phyloP scores from a whole-genome alignment of 2,113 vertebrate species.

The Coryphaenoides rupestris region DNA sequence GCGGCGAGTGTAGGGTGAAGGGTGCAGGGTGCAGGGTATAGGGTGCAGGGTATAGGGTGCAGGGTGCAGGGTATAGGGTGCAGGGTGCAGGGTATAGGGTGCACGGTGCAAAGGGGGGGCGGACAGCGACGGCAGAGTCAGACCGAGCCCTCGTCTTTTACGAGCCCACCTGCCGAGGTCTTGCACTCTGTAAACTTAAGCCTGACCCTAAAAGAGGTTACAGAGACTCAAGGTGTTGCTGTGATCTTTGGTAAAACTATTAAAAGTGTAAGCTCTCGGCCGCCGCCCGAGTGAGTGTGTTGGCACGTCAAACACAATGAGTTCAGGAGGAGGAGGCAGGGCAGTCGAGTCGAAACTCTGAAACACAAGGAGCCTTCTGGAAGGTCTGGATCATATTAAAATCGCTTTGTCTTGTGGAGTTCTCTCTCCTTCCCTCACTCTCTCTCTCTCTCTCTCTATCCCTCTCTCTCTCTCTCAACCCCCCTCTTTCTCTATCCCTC shows the following conservation, averaged over 20 bases:
- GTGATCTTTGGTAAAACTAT: conserved; percentile 40
- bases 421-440: no score
- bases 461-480: no score
- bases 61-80: conserved; percentile 33
- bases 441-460: no score
- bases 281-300: background rate
- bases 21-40: conserved; percentile 34
- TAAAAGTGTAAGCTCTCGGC: background rate
- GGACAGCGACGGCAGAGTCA: conserved; percentile 39
- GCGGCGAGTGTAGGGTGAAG: conserved; percentile 26
- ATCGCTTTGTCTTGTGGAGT: conserved; percentile 39
- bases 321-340: conserved; percentile 27
- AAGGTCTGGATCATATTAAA: conserved; percentile 58
- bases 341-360: conserved; percentile 44
- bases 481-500: no score
- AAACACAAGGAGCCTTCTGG: conserved; percentile 42
- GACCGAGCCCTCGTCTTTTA: conserved; percentile 33
- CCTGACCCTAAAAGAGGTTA: conserved; percentile 53
- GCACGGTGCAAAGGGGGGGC: no score
- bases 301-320: conserved; percentile 13
- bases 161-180: conserved; percentile 52
- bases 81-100: conserved; percentile 32
- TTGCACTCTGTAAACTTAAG: conserved; percentile 39
- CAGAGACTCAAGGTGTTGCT: conserved; percentile 38
- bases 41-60: no score